Conservation (phyloP, 2,113 vertebrate genomes). For the Jaculus jaculus region DNA sequence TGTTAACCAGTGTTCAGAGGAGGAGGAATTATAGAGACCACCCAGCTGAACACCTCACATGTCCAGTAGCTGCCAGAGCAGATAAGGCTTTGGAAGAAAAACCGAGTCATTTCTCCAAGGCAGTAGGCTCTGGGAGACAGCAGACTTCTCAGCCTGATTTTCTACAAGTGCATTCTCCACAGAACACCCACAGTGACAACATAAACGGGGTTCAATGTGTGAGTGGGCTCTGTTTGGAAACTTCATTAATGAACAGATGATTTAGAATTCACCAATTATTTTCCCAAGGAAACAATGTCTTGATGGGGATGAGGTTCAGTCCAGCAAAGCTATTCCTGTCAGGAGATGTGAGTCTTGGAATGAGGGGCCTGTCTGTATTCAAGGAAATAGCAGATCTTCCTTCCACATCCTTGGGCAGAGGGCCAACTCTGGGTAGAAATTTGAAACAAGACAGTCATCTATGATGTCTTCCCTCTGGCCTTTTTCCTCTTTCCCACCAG, state of each 20-base stretch:
- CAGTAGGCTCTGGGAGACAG: not conserved
- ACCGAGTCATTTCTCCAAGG: constrained; percentile 19
- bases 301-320: constrained; percentile 46
- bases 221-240: constrained; percentile 55
- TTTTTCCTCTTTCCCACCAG: constrained; percentile 1
- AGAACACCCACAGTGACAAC: constrained; percentile 18
- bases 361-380: constrained; percentile 7
- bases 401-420: constrained; percentile 59
- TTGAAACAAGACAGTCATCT: constrained; percentile 56
- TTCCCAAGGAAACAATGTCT: constrained; percentile 70
- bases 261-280: constrained; percentile 60
- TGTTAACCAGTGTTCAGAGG: not conserved
- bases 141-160: constrained; percentile 17
- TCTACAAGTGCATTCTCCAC: not conserved
- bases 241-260: constrained; percentile 64
- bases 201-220: not conserved
- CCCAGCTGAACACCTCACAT: not conserved
- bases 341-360: constrained; percentile 61
- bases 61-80: not conserved
- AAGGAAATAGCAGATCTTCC: constrained; percentile 44
- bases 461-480: constrained; percentile 6
- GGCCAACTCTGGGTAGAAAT: constrained; percentile 54
- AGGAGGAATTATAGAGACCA: not conserved
- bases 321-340: constrained; percentile 53
- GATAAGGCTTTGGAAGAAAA: not conserved